Conservation (phyloP, 1,140 invertebrate genomes). For the Panulirus ornatus region DNA sequence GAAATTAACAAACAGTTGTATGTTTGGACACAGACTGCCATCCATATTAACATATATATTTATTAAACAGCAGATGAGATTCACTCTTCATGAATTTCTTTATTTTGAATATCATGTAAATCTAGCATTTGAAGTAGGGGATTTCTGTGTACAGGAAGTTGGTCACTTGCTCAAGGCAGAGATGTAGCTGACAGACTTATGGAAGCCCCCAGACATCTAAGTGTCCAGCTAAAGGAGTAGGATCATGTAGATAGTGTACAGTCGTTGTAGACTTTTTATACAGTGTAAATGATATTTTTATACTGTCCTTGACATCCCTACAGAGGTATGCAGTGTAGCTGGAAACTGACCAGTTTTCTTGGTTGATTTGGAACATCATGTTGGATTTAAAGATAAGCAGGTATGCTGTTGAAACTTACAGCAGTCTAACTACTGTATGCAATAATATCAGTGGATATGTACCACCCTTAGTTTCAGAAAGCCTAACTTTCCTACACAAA, state of each 20-base stretch:
- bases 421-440: constrained; percentile 17
- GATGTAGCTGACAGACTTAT: constrained; percentile 65
- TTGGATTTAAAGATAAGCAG: constrained; percentile 9
- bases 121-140: constrained; percentile 29
- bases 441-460: constrained; percentile 53
- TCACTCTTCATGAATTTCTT: constrained; percentile 24
- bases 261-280: constrained; percentile 74
- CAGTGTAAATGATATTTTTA: constrained; percentile 74
- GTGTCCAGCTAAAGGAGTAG: constrained; percentile 70
- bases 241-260: constrained; percentile 74
- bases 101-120: constrained; percentile 20
- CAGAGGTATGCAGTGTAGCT: constrained; percentile 68
- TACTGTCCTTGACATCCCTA: constrained; percentile 72
- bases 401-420: constrained; percentile 10
- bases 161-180: constrained; percentile 66
- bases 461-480: constrained; percentile 59
- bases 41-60: neutral
- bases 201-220: constrained; percentile 63
- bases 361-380: constrained; percentile 70
- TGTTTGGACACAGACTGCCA: neutral
- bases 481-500: constrained; percentile 68
- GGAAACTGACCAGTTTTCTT: constrained; percentile 54
- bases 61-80: constrained; percentile 8
- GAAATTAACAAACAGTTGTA: neutral
- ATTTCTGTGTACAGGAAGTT: constrained; percentile 55